phyloP scores from a whole-genome alignment of 2,113 vertebrate genomes.

The Epinephelus cyanopodus region DNA sequence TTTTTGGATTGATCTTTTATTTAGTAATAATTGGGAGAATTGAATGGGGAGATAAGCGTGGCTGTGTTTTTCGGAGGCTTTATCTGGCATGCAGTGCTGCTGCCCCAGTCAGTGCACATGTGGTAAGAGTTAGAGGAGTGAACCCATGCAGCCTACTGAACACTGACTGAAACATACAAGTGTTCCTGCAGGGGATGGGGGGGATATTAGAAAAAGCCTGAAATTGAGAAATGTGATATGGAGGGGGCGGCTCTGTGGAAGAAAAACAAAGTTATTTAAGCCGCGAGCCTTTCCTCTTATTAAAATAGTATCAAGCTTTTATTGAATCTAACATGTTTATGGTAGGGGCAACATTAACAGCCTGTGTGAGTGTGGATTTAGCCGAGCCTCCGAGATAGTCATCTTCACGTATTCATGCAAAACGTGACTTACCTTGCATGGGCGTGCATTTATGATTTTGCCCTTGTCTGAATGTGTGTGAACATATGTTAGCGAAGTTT shows the following conservation, averaged over 20 bases:
- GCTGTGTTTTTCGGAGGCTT: slow-evolving; percentile 56
- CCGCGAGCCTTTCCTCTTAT: slow-evolving; percentile 83
- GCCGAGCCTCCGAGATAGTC: slow-evolving; percentile 50
- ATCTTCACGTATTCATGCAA: slow-evolving; percentile 67
- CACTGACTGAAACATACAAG: slow-evolving; percentile 74
- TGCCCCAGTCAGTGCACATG: slow-evolving; percentile 74
- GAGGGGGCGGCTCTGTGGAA: slow-evolving; percentile 68
- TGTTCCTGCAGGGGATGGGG: slow-evolving; percentile 80
- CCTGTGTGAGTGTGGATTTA: slow-evolving; percentile 55
- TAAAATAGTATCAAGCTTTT: slow-evolving; percentile 83
- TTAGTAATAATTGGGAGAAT: slow-evolving; percentile 80
- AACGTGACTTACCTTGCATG: slow-evolving; percentile 44
- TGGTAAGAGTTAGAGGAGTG: slow-evolving; percentile 81
- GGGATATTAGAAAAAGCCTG: slow-evolving; percentile 79
- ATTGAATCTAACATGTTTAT: slow-evolving; percentile 87
- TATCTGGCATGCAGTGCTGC: slow-evolving; percentile 54
- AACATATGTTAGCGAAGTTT: slow-evolving; percentile 29
- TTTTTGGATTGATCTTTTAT: slow-evolving; percentile 78
- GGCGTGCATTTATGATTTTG: slow-evolving; percentile 47
- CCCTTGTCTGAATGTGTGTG: slow-evolving; percentile 27
- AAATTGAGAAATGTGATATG: slow-evolving; percentile 85
- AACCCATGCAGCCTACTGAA: slow-evolving; percentile 57
- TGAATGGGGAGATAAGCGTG: slow-evolving; percentile 71
- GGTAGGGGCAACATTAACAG: slow-evolving; percentile 66
- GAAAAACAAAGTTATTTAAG: slow-evolving; percentile 84